Base-by-base conservation (phyloP, 2,113 vertebrate species). In the Equus przewalskii region DNA sequence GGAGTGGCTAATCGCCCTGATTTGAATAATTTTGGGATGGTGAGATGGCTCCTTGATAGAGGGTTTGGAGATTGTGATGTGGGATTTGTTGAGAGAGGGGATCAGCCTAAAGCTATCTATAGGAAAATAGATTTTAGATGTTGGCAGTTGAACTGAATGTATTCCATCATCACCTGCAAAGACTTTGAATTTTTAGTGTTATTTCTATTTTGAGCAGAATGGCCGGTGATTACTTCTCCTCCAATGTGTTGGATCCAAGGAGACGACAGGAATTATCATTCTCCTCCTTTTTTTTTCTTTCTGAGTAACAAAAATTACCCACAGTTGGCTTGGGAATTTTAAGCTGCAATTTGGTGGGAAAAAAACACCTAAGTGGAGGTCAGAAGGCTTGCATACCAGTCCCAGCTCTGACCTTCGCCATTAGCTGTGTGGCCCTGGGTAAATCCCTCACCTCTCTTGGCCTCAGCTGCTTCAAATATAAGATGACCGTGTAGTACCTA, bases 1-100 rank as follows among this genome's bases (percentile, higher is more conserved):
- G 89, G 91, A 96, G 79, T 96, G 95, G 96, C 79, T 97, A 94
- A 97, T 97, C 15, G 8, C 51, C 70, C 41, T 90, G 33, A 97
- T 97, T 97, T 97, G 87, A 98, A 95, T 98, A 93, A 84, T 80
- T 95, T 94, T 89, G 82, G 86, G 41, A 84, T 96, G 70, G 60
- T 51, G 70, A 96, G 87, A 89, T 97, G 90, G 73, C 72, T 92
- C 70, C 95, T 75, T 85, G 94, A 81, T 98, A 83, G 85, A 79
- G 36, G 69, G 46, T 93, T 96, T 94, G 44, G 83, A 92, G 75
- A 92, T 92, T 76, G 79, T 88, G 62, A 76, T 64, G 36, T 76
- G 80, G 58, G 44, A 60, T 96, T 72, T 95, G 72, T 90, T 93
- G 76, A 65, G 70, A 82, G 75, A 94, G 58, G 78, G 51, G 30